Evolutionary conservation across 2,113 vertebrate genomes (phyloP).

Genomic region (Microcebus ravelobensis): DNA sequence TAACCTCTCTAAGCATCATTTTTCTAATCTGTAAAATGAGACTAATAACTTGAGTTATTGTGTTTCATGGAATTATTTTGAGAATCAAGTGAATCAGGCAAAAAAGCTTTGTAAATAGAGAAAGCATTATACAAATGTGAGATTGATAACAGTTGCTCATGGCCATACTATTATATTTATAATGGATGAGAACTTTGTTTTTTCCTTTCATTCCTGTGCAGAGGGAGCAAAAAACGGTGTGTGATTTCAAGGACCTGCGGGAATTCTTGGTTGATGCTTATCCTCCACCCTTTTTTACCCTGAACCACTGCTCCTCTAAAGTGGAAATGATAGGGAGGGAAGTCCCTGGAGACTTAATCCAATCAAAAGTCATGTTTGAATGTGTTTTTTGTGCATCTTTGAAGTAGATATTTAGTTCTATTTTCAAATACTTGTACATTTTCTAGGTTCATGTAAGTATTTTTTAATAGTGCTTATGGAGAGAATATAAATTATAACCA

Average conservation of each 20-base stretch:
- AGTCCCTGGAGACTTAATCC: background rate
- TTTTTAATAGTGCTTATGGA: conserved; percentile 64
- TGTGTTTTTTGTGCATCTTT: conserved; percentile 41
- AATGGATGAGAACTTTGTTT: background rate
- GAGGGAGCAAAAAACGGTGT: background rate
- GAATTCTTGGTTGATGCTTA: background rate
- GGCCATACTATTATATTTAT: background rate
- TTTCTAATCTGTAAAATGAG: conserved; percentile 41
- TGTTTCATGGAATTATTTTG: conserved; percentile 42
- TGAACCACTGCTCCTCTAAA: background rate
- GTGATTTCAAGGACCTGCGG: background rate
- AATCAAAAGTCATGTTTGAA: conserved; percentile 27
- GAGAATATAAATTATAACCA: conserved; percentile 65
- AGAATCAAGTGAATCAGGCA: conserved; percentile 34
- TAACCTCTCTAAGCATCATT: background rate
- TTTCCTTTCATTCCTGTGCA: background rate
- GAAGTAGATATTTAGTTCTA: conserved; percentile 54
- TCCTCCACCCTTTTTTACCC: background rate
- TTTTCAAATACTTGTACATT: conserved; percentile 59
- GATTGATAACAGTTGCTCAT: background rate
- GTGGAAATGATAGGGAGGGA: background rate
- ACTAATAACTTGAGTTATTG: background rate
- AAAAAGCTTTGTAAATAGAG: conserved; percentile 12
- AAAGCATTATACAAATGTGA: background rate
- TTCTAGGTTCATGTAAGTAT: conserved; percentile 58